These are phyloP conservation scores for Acanthis flammea DNA, from an alignment of 2,797 vertebrate species.

Conservation along the genomic window DNA sequence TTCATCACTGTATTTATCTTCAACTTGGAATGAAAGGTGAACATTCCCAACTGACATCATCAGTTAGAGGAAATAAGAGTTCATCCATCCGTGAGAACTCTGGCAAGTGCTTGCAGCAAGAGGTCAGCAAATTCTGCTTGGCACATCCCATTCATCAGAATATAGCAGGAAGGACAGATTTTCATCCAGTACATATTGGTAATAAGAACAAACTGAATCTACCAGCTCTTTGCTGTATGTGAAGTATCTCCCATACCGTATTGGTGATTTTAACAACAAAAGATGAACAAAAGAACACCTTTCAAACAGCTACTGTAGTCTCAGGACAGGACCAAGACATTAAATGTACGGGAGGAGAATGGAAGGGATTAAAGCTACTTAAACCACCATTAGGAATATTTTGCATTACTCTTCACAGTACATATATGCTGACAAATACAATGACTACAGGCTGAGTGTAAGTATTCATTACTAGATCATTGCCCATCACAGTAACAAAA, in stretches of 20 bases:
- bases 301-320: not conserved
- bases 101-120: not conserved
- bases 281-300: not conserved
- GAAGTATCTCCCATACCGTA: not conserved
- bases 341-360: not conserved
- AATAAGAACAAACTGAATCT: not conserved
- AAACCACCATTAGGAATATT: not conserved
- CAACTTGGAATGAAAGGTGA: constrained; percentile 21
- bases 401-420: not conserved
- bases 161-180: not conserved
- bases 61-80: constrained; percentile 44
- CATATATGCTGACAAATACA: not conserved
- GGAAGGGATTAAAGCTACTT: not conserved
- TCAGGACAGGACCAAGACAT: not conserved
- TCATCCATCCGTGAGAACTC: constrained; percentile 42
- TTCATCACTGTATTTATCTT: not conserved
- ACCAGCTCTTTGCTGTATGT: not conserved
- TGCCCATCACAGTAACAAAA: not conserved
- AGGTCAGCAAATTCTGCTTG: not conserved
- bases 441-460: not conserved
- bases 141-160: constrained; percentile 4
- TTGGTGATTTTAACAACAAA: not conserved
- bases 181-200: not conserved
- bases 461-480: not conserved
- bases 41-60: constrained; percentile 57